These are phyloP conservation scores for Xiphorhynchus erythropygius DNA, from an alignment of 2,797 vertebrate genomes.

Conservation along the genomic window DNA sequence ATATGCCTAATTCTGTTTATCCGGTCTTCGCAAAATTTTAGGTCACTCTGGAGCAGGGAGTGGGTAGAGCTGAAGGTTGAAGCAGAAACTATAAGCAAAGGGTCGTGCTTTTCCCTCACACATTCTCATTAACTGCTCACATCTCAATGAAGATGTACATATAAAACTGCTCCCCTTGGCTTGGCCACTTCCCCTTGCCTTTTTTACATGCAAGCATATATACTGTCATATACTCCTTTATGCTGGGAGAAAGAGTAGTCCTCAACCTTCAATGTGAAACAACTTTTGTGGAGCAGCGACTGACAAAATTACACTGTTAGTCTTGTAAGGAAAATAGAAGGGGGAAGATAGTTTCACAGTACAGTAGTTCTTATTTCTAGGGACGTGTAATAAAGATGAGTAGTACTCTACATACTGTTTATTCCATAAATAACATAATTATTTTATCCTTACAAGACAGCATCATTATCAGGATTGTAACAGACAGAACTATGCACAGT, in stretches of 20 bases:
- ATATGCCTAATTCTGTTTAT: not conserved
- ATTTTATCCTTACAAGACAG: not conserved
- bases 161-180: not conserved
- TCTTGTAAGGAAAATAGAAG: not conserved
- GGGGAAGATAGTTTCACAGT: not conserved
- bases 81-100: not conserved
- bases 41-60: not conserved
- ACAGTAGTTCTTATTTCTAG: not conserved
- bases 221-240: not conserved
- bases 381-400: not conserved
- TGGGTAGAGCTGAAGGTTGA: not conserved
- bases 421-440: not conserved
- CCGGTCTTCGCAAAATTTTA: not conserved
- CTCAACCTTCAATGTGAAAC: not conserved
- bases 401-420: not conserved
- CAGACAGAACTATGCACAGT: not conserved
- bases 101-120: not conserved
- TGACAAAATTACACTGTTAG: not conserved
- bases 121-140: not conserved
- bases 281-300: not conserved
- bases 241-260: not conserved
- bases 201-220: not conserved
- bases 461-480: not conserved
- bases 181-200: not conserved
- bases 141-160: not conserved